These are phyloP conservation scores for Zygothrica quintamaculata DNA, from an alignment of 2,888 invertebrate genomes.

Conservation along the genomic window DNA sequence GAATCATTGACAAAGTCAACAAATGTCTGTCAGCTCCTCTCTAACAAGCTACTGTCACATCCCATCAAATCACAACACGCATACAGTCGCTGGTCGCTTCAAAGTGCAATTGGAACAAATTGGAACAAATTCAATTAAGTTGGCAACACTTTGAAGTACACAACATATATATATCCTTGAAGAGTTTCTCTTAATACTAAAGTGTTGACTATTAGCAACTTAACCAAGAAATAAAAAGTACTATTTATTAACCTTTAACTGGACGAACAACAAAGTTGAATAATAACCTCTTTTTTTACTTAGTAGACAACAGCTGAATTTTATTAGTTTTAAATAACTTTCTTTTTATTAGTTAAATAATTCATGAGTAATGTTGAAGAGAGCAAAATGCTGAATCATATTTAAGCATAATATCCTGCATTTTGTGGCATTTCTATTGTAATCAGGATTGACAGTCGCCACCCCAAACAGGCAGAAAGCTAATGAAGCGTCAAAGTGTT, in stretches of 20 bases:
- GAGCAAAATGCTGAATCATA: background rate
- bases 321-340: too few species aligned
- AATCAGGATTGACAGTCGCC: conserved; percentile 34
- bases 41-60: conserved; percentile 7
- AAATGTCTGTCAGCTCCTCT: conserved; percentile 10
- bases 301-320: too few species aligned
- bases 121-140: conserved; percentile 7
- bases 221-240: too few species aligned
- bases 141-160: background rate
- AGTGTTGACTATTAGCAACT: too few species aligned
- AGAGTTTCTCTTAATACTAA: too few species aligned
- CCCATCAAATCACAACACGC: conserved; percentile 29
- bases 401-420: background rate
- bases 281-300: too few species aligned
- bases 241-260: too few species aligned
- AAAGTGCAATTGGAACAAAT: conserved; percentile 13
- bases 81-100: conserved; percentile 36
- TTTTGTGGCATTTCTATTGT: conserved; percentile 41
- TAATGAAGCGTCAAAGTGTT: conserved; percentile 74
- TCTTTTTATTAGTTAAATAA: too few species aligned
- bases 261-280: too few species aligned
- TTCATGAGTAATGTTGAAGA: too few species aligned
- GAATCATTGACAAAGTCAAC: conserved; percentile 44
- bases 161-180: too few species aligned
- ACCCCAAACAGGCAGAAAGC: conserved; percentile 21